Base-by-base conservation (phyloP, 2,888 invertebrate species). In the Dexiosoma caninum region DNA sequence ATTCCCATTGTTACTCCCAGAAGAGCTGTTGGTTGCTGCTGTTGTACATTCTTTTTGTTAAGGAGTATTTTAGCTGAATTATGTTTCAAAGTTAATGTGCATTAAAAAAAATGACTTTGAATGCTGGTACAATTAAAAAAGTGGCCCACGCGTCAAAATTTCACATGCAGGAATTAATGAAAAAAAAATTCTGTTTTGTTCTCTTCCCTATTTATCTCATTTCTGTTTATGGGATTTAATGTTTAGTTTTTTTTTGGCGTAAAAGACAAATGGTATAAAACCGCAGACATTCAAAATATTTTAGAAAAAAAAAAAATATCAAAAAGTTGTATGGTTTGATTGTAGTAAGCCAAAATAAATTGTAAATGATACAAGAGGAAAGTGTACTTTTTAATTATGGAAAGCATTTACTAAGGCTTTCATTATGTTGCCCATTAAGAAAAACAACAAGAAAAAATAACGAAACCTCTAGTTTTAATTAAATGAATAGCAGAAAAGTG, bases 71-170 rank as follows among this genome's bases (percentile, higher is more conserved):
- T 64, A 55, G 30, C 44, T 44, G 32, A 32, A 62, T 64, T 67
- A 59, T 59, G 57, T 69, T 44, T 59, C 30, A 69, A 72, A 66
- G 69, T 81, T 70, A 74, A 76, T 78, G 78, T 60, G 46, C 59
- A 76, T 44, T 70, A 64, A 74, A 75, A 37, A 67, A 77, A 78
- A 79, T 70, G 71, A 40, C 51, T 81, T 72, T 74, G 55, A 71
- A 81, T 81, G 67, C 66, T 62, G 64, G 49, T 42, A 57, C 74
- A 82, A 81, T 81, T 77, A 75, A 80, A 72, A 62, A 59, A 69
- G 23, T 59, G 19, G 30, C 32, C 60, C 70, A 66, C 71, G 66
- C 67, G 60, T 81, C 72, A 51, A 81, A 75, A 76, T 64, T 81
- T 37, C 44, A 69, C 77, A 81, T 72, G 51, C 57, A 57, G 64